Conservation (phyloP, 2,888 invertebrate genomes). For the Parnassius orleans region DNA sequence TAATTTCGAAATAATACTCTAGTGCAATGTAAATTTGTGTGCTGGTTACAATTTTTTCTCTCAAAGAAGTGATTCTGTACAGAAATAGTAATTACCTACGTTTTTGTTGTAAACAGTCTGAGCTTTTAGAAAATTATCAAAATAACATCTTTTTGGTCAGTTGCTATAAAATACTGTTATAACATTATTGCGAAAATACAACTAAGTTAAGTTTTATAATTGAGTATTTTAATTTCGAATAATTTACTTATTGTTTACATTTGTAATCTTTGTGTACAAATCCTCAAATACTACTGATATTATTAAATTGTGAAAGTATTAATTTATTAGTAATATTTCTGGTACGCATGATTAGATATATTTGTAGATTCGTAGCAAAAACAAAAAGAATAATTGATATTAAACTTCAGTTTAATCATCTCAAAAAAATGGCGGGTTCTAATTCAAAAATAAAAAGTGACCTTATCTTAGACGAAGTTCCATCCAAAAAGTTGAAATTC, state of each 20-base stretch:
- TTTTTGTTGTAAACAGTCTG: too few relatives aligned
- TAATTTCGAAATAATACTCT: too few relatives aligned
- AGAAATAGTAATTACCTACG: too few relatives aligned
- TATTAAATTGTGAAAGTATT: neutral
- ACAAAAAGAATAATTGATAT: slow-evolving; percentile 20
- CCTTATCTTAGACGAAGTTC: slow-evolving; percentile 43
- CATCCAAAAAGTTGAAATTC: slow-evolving; percentile 59
- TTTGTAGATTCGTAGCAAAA: slow-evolving; percentile 6
- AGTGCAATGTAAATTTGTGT: too few relatives aligned
- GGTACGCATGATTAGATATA: slow-evolving; percentile 14
- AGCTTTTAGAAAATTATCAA: too few relatives aligned
- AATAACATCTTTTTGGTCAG: too few relatives aligned
- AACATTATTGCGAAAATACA: neutral
- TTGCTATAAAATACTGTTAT: neutral
- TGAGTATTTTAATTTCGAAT: too few relatives aligned
- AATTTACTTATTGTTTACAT: slow-evolving; percentile 9
- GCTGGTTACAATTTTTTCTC: too few relatives aligned
- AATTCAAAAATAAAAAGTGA: slow-evolving; percentile 47
- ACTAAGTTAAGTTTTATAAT: neutral
- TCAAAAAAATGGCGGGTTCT: slow-evolving; percentile 47
- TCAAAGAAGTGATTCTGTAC: too few relatives aligned
- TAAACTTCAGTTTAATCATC: slow-evolving; percentile 20
- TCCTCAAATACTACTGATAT: neutral
- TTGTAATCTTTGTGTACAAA: neutral
- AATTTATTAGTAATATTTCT: neutral